These are phyloP conservation scores for Leptobrachium leishanense DNA, from an alignment of 2,113 vertebrate species.

Conservation along the genomic window DNA sequence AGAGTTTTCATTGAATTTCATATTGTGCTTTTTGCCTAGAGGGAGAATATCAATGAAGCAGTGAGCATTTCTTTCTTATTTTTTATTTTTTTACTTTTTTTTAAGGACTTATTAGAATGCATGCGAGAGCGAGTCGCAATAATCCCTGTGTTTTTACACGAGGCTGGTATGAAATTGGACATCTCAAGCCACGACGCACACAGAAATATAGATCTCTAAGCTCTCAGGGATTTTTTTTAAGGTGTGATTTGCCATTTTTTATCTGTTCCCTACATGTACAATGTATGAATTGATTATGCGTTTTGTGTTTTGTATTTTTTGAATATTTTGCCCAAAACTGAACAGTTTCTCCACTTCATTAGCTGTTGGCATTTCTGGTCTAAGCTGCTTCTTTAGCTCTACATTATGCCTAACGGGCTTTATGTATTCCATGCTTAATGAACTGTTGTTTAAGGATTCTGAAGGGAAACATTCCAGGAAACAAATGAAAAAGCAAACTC, in stretches of 20 bases:
- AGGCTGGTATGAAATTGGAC: conserved; percentile 35
- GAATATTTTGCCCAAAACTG: conserved; percentile 36
- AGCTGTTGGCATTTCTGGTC: conserved; percentile 48
- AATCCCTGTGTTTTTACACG: conserved; percentile 34
- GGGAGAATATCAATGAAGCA: conserved; percentile 60
- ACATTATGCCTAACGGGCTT: conserved; percentile 48
- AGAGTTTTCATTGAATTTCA: conserved; percentile 60
- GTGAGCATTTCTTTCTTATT: conserved; percentile 42
- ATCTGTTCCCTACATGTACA: no score
- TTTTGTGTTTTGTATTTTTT: conserved; percentile 27
- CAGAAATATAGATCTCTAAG: no score
- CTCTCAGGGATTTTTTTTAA: no score
- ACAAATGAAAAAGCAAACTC: conserved; percentile 42
- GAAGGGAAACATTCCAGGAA: conserved; percentile 49
- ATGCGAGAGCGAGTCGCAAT: conserved; percentile 3
- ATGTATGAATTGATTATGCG: no score
- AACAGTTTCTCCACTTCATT: conserved; percentile 45
- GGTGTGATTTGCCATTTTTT: no score
- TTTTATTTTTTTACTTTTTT: conserved; percentile 8
- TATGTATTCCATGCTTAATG: conserved; percentile 50
- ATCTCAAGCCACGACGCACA: not conserved
- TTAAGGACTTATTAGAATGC: conserved; percentile 47
- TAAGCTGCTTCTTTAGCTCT: conserved; percentile 47
- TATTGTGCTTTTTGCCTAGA: conserved; percentile 50
- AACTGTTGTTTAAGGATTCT: conserved; percentile 50